phyloP scores from a whole-genome alignment of 2,113 vertebrate species.

The Oncorhynchus masou region DNA sequence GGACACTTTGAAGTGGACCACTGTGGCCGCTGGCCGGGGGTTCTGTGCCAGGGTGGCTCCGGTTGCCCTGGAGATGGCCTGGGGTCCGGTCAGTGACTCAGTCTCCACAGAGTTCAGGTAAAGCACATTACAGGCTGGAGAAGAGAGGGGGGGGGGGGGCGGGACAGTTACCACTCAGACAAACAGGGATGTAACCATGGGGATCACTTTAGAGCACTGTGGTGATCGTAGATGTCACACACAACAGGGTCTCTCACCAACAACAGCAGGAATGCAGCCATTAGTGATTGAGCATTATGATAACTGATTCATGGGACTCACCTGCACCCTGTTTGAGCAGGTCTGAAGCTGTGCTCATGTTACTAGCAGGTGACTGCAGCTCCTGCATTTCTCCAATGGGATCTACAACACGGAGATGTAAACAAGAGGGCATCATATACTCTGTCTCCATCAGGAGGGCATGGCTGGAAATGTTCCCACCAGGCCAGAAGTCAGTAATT shows the following conservation, averaged over 20 bases:
- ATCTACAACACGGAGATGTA: constrained; percentile 65
- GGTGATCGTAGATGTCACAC: too few species aligned
- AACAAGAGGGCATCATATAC: background rate
- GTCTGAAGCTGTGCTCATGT: constrained; percentile 90
- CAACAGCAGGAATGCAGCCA: too few species aligned
- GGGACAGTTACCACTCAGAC: background rate
- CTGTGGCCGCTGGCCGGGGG: constrained; percentile 71
- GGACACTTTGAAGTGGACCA: constrained; percentile 91
- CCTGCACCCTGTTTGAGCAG: constrained; percentile 89
- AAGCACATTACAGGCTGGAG: constrained; percentile 85
- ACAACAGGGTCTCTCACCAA: too few species aligned
- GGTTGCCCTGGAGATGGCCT: constrained; percentile 85
- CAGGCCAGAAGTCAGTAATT: too few species aligned
- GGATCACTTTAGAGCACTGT: background rate
- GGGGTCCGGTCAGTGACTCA: constrained; percentile 88
- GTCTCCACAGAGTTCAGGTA: constrained; percentile 90
- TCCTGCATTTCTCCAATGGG: constrained; percentile 76
- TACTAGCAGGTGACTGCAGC: constrained; percentile 68
- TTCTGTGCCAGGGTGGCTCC: constrained; percentile 75
- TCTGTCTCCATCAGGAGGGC: too few species aligned
- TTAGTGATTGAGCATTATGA: too few species aligned
- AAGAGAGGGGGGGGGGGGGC: background rate
- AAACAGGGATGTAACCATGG: background rate
- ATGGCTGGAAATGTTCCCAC: too few species aligned
- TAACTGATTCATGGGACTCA: constrained; percentile 36